Base-by-base conservation (phyloP, 2,113 vertebrate species). In the Prinia subflava region DNA sequence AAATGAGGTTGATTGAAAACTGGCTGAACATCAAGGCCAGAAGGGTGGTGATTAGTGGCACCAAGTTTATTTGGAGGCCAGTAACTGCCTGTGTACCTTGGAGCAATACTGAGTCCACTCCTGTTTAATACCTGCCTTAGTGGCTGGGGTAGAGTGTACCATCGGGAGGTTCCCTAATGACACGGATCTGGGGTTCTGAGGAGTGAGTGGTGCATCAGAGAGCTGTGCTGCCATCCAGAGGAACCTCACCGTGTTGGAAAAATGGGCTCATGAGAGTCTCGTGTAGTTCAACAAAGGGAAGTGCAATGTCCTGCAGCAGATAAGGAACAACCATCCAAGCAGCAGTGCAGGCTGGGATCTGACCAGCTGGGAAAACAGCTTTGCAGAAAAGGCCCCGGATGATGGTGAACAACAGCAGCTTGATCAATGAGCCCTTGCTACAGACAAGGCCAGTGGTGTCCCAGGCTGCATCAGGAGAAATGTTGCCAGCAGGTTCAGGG, bases 351-450 rank as follows among this genome's bases (percentile, higher is more conserved):
- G 20, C 13, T 75, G 55, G n/a, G 14, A 16, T 42, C n/a, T 49
- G 50, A 42, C 39, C n/a, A 35, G 27, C 31, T 75, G 68, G 13
- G 21, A 80, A 41, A 80, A 21, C 4, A 3, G 50, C 79, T 79
- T 69, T 70, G 55, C 31, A 13, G 79, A 27, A 80, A 25, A 1
- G 28, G 24, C 33, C 15, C 11, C 39, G 25, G 13, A 2, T 68
- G 19, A 3, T 21, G 31, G 46, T 44, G 68, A 15, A 14, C 37
- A 42, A 0, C 16, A 39, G 18, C 33, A 35, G 6, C 7, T 22
- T 85, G 24, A 62, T 2, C 1, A 0, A 7, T 3, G 25, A 67
- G 30, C 16, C 33, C 42, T 47, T 73, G 53, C 30, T 2, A 0
- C 22, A 50, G 7, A 59, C 39, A 15, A 10, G 10, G 7, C 22